Evolutionary conservation across 2,113 vertebrate genomes (phyloP), one percentile per base, ranked within the genome.

Genomic region (Heliornis fulica): DNA sequence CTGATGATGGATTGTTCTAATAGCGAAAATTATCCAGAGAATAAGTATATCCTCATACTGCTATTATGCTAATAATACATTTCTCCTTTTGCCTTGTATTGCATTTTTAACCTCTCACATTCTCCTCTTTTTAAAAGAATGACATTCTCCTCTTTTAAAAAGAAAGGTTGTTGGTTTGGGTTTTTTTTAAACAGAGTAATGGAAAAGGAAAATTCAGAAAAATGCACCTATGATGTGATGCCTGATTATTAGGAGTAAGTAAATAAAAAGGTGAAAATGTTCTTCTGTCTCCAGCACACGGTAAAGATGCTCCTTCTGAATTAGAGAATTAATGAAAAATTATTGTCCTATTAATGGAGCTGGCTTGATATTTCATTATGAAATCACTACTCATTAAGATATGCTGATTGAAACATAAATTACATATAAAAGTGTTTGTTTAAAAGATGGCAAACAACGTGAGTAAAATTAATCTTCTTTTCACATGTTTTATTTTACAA

Each of bases 1-100:
- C 60, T 98, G 68, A 94, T 98, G 97, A 92, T 98, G 88, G 98
- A 98, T 90, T 97, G 91, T 95, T 96, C 91, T 87, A 97, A 97
- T 2, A 59, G 95, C 57, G 89, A 96, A 82, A 96, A 97, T 72
- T 61, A 93, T 43, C 25, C 59, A 29, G 87, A 92, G 29, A 91
- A 94, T 48, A 97, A 94, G 98, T 98, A 95, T 70, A 34, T 65
- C 26, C 25, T 87, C 46, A 19, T 69, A 61, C 20, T 78, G 45
- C 18, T 66, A 66, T 66, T 78, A 31, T 29, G 11, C 54, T 87
- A 48, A 19, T 34, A 50, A 41, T 61, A 15, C 5, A 23, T 72
- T 31, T 88, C 56, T 87, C 13, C 12, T 61, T 70, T 54, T 5
- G 43, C 26, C 28, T 43, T 54, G 40, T 51, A 18, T 16, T 34